Evolutionary conservation across 1,140 invertebrate species (phyloP), one percentile per base, ranked within the genome.

Genomic region (Scaptodrosophila lebanonensis): DNA sequence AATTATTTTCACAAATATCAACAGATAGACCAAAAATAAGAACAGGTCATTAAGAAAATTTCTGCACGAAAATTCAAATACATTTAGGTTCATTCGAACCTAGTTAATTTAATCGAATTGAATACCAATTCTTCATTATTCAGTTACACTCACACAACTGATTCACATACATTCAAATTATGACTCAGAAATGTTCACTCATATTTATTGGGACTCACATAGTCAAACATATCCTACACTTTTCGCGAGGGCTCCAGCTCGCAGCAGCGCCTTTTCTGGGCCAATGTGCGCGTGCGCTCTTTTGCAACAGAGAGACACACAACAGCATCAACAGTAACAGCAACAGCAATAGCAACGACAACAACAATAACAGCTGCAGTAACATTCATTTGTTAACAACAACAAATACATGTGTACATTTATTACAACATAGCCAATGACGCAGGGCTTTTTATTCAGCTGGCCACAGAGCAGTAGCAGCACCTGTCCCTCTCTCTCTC

Each of bases 381-480:
- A 15, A 13, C 36, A n/a, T n/a, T n/a, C n/a, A n/a, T n/a, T n/a
- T n/a, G n/a, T n/a, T n/a, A 40, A 57, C n/a, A 56, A 20, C 62
- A 12, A 43, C 29, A 65, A 58, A 36, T 57, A 72, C 45, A 75
- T 60, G 50, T 48, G 39, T 45, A 33, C 8, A 17, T 45, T 33
- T 73, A 82, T 79, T 79, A 79, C 73, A 68, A 79, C 73, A 79
- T 69, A 59, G 45, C 8, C 64, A 52, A 79, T 79, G 73, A 79
- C 73, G 73, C 73, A 79, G 73, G 68, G 73, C 75, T 79, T 77
- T 76, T 67, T 50, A 38, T 22, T 43, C 36, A 7, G 33, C 16
- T 7, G 40, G 42, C 27, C 25, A 25, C 22, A 4, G n/a, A 51
- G 22, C 38, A 36, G 51, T 27, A 42, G 11, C 36, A 7, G 15